These are phyloP conservation scores for Gryon sp. DNA, from an alignment of 1,140 invertebrate species.

Conservation along the genomic window DNA sequence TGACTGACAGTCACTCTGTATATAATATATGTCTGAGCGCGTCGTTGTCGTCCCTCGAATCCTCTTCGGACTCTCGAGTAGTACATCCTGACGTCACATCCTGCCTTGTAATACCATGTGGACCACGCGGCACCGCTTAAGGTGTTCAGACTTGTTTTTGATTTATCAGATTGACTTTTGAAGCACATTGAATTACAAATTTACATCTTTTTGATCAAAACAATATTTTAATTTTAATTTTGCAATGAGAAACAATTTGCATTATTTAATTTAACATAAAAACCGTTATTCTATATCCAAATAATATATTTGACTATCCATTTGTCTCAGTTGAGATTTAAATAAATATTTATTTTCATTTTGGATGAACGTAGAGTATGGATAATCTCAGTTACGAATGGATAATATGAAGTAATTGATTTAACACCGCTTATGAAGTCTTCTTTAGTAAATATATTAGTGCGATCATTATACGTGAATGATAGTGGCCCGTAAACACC, in stretches of 20 bases:
- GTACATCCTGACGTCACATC: conserved; percentile 76
- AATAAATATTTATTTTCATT: too few relatives aligned
- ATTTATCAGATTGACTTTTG: background rate
- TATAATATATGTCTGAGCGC: conserved; percentile 61
- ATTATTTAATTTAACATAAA: too few relatives aligned
- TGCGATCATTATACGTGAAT: conserved; percentile 11
- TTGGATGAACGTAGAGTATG: too few relatives aligned
- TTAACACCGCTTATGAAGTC: background rate
- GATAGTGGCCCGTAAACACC: conserved; percentile 7
- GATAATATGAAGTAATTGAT: conserved; percentile 1
- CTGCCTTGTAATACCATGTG: conserved; percentile 71
- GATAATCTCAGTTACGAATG: too few relatives aligned
- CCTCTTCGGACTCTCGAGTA: conserved; percentile 66
- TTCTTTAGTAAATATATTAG: conserved; percentile 10
- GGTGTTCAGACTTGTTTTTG: conserved; percentile 66
- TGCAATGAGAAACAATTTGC: too few relatives aligned
- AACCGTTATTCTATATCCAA: too few relatives aligned
- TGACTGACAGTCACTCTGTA: conserved; percentile 66
- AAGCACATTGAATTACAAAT: too few relatives aligned
- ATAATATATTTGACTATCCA: too few relatives aligned
- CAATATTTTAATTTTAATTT: too few relatives aligned
- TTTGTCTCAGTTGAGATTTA: too few relatives aligned
- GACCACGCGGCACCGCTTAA: conserved; percentile 62
- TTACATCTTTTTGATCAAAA: too few relatives aligned
- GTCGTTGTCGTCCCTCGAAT: conserved; percentile 63